Evolutionary conservation across 2,113 vertebrate genomes (phyloP).

Genomic region (Xiphophorus couchianus): DNA sequence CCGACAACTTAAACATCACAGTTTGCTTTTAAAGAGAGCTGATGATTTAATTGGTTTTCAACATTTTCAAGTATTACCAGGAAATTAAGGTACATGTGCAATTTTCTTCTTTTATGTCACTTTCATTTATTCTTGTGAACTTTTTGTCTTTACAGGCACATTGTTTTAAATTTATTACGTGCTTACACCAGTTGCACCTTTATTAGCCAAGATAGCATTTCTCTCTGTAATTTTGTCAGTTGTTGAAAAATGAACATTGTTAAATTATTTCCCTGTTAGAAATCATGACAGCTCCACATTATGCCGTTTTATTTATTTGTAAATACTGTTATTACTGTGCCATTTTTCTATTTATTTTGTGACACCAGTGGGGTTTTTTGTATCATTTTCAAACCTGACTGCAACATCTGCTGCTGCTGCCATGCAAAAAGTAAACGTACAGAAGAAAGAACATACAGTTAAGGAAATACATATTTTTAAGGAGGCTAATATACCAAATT

Average conservation of each 20-base stretch:
- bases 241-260: slow-evolving; percentile 18
- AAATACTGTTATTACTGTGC: slow-evolving; percentile 48
- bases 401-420: neutral
- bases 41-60: slow-evolving; percentile 24
- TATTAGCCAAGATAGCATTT: slow-evolving; percentile 20
- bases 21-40: slow-evolving; percentile 13
- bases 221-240: neutral
- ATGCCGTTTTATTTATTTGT: slow-evolving; percentile 49
- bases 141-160: slow-evolving; percentile 55
- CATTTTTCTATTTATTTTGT: slow-evolving; percentile 20
- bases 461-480: neutral
- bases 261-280: slow-evolving; percentile 29
- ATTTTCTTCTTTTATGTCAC: slow-evolving; percentile 35
- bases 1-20: neutral
- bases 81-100: slow-evolving; percentile 19
- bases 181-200: slow-evolving; percentile 19
- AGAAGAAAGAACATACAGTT: neutral
- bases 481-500: neutral
- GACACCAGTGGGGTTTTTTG: neutral
- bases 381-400: slow-evolving; percentile 5
- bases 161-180: slow-evolving; percentile 36
- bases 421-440: neutral
- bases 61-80: slow-evolving; percentile 28
- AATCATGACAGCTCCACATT: slow-evolving; percentile 11
- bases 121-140: slow-evolving; percentile 1